Conservation (phyloP, 2,797 vertebrate species). For the Echeneis naucrates region DNA sequence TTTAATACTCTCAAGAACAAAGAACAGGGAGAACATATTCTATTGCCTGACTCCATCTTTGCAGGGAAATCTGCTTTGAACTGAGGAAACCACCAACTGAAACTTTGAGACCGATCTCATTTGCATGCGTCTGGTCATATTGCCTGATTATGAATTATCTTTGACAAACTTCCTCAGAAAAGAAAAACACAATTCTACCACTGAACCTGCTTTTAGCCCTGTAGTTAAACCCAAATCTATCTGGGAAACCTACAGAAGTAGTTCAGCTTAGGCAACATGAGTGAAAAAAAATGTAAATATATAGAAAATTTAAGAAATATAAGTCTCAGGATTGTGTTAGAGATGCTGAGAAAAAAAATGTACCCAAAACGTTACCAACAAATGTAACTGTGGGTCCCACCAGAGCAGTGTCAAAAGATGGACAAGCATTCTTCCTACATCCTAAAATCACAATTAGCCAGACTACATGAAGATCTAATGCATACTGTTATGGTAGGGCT, state of each 20-base stretch:
- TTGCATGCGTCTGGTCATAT: background rate
- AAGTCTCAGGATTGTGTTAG: background rate
- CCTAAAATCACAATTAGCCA: conserved; percentile 12
- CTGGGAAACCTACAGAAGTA: background rate
- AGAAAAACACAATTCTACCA: background rate
- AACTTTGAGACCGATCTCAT: background rate
- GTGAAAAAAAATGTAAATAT: conserved; percentile 1
- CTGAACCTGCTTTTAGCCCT: background rate
- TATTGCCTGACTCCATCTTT: background rate
- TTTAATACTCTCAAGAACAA: background rate
- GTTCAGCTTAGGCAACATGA: background rate
- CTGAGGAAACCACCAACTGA: background rate
- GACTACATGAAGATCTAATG: background rate
- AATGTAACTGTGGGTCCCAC: conserved; percentile 45
- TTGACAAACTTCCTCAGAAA: background rate
- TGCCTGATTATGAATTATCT: background rate
- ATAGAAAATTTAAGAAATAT: background rate
- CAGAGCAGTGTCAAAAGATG: conserved; percentile 23
- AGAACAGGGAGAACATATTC: background rate
- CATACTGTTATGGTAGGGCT: background rate
- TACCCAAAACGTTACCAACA: conserved; percentile 12
- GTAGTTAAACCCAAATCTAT: background rate
- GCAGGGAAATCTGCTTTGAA: background rate
- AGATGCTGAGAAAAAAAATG: conserved; percentile 19
- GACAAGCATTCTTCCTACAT: conserved; percentile 22